These are phyloP conservation scores for Cirrhinus mrigala DNA, from an alignment of 2,797 vertebrate species.

Conservation along the genomic window DNA sequence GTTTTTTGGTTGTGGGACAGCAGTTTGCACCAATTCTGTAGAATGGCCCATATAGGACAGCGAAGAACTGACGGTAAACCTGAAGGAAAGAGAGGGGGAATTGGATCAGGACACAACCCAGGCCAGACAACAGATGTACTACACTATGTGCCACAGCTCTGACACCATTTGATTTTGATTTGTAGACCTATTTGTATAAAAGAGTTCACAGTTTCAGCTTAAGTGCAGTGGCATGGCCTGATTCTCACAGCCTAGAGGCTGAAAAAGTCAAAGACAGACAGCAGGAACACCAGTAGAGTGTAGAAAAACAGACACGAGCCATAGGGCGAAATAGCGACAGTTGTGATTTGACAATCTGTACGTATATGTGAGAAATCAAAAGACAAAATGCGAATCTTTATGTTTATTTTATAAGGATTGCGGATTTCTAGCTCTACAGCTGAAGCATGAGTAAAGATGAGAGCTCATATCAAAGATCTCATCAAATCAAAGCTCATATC, in stretches of 20 bases:
- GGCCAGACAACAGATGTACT: neutral
- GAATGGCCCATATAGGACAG: neutral
- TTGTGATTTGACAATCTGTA: neutral
- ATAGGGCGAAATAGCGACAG: conserved; percentile 21
- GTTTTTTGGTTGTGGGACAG: no score
- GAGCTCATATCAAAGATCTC: neutral
- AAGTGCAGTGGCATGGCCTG: conserved; percentile 51
- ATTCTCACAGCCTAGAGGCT: conserved; percentile 41
- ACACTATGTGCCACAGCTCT: neutral
- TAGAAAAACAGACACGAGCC: conserved; percentile 12
- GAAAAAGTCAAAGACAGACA: conserved; percentile 6
- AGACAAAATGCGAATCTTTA: conserved; percentile 23
- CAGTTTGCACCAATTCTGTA: no score
- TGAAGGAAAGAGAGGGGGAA: neutral
- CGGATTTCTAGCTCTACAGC: conserved; percentile 16
- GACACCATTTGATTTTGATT: conserved; percentile 12
- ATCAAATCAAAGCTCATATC: neutral
- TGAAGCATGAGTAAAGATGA: neutral
- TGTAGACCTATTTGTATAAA: conserved; percentile 25
- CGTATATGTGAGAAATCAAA: neutral
- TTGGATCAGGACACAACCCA: neutral
- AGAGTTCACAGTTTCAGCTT: conserved; percentile 29
- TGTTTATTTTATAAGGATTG: conserved; percentile 26
- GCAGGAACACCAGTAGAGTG: conserved; percentile 38
- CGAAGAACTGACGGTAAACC: neutral